A percentile compares a stretch with the other conserved stretches of the same genome.
phyloP scores from a whole-genome alignment of 2,888 invertebrate species.

The Isotomurus palustris region DNA sequence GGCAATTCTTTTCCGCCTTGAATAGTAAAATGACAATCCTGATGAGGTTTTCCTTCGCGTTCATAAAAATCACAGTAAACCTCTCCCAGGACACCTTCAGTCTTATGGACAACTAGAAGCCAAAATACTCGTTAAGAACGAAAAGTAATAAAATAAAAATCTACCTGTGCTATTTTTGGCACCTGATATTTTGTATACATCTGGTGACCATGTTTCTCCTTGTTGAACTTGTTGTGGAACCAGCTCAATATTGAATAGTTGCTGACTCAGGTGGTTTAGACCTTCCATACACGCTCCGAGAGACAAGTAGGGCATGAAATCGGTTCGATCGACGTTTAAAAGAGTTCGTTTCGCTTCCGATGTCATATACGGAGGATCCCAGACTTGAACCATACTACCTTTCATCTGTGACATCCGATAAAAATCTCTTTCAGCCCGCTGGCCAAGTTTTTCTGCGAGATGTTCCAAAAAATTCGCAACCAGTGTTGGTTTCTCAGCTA shows the following conservation, averaged over 20 bases:
- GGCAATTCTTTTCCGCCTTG: constrained; percentile 77
- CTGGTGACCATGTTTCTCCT: constrained; percentile 81
- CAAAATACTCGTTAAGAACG: background rate
- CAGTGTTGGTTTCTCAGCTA: constrained; percentile 73
- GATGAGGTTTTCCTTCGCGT: constrained; percentile 83
- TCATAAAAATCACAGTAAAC: constrained; percentile 98
- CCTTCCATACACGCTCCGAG: constrained; percentile 96
- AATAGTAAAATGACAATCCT: constrained; percentile 99
- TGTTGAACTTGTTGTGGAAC: constrained; percentile 65
- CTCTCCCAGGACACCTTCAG: constrained; percentile 77
- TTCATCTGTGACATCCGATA: constrained; percentile 72
- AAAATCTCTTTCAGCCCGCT: constrained; percentile 70
- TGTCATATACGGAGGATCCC: constrained; percentile 87
- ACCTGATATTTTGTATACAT: constrained; percentile 83
- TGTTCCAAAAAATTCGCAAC: constrained; percentile 75
- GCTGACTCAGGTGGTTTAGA: constrained; percentile 77
- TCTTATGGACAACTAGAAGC: constrained; percentile 68
- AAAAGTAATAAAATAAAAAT: background rate
- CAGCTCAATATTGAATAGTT: constrained; percentile 75
- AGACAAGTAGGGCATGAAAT: constrained; percentile 79
- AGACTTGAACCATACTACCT: constrained; percentile 53
- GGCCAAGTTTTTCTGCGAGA: constrained; percentile 65
- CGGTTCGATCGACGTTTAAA: constrained; percentile 60
- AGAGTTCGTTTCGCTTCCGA: constrained; percentile 67
- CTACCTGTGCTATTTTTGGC: too few species aligned